Evolutionary conservation across 1,140 invertebrate genomes (phyloP), one percentile per base, ranked within the genome.

Genomic region (Lepidurus couesii): DNA sequence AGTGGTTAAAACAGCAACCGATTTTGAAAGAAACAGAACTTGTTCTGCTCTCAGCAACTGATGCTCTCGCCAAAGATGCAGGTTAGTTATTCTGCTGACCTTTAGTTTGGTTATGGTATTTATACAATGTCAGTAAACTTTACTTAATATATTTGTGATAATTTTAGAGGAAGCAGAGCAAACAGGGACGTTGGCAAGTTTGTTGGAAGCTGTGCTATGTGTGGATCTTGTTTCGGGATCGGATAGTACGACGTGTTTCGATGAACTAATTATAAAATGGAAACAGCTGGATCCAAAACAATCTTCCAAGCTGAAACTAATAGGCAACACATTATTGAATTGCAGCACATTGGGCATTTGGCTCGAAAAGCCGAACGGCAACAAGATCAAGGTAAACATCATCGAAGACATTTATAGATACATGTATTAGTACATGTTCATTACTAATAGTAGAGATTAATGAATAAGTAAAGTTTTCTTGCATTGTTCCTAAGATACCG

Each of bases 171-270:
- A 65, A 7, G 53, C 16, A 65, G 16, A 65, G 53, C 53, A 21
- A 65, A 65, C 53, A 21, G 53, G 53, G 21, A 65, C 53, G 53
- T 21, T 65, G 21, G 53, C n/a, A 1, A 16, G 53, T 16, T 16
- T 65, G 53, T 21, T 65, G 13, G 53, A 65, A 65, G 53, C 53
- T 21, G 53, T 65, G 8, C 13, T 65, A 65, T 65, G 53, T 21
- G 53, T 65, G n/a, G 53, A 65, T 65, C 53, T 65, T 7, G 53
- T 65, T 65, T 65, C 53, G 16, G 53, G 53, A n/a, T 65, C 53
- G n/a, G 53, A 65, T 16, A 65, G 21, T n/a, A 21, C 53, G 16
- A 65, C 53, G 53, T 65, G 53, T 65, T 21, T 65, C 4, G 9
- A 65, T 7, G 16, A 65, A 21, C 8, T 65, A 65, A 16, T 65